Evolutionary conservation across 2,888 invertebrate genomes (phyloP), one percentile per base, ranked within the genome.

Genomic region (Cheilosia pagana): DNA sequence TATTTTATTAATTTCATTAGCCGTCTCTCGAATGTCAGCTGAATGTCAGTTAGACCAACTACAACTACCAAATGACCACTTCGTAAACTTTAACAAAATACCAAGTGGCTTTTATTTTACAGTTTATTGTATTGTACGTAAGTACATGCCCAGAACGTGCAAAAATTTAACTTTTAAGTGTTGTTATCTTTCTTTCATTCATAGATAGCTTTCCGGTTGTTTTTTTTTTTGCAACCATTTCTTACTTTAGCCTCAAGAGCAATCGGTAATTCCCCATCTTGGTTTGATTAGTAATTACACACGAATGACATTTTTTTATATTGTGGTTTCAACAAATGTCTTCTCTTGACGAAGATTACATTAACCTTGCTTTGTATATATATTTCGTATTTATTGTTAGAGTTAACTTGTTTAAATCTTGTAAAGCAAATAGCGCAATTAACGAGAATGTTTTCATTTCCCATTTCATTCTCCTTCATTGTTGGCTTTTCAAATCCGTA

Each of bases 181-280:
- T 12, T 1, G 12, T 35, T 35, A 35, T 35, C 12, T 3, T 35
- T 35, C 0, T 35, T 35, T 12, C 12, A 35, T 35, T 35, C 3
- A 3, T 3, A 35, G 35, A 1, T 12, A 10, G 55, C n/a, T 55
- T 19, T 19, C 21, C 39, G 7, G 21, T 57, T 6, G 39, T 21
- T 14, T 14, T 21, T 55, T 21, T 39, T 14, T 0, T 0, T 0
- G 10, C 0, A 12, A 21, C 5, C 14, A 12, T 35, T 35, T 35
- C 6, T 39, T 35, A 5, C 6, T 8, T 53, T 2, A 14, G 21
- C 39, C 8, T 45, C 43, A 45, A 16, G 1, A 14, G 21, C 21
- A 19, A 57, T 57, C 7, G 19, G 57, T 39, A 7, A 57, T 39
- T 39, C 57, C 21, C 21, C 39, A 57, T 57, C 57, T 57, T 39